phyloP scores from a whole-genome alignment of 2,113 vertebrate species.

The Pampusana beccarii region DNA sequence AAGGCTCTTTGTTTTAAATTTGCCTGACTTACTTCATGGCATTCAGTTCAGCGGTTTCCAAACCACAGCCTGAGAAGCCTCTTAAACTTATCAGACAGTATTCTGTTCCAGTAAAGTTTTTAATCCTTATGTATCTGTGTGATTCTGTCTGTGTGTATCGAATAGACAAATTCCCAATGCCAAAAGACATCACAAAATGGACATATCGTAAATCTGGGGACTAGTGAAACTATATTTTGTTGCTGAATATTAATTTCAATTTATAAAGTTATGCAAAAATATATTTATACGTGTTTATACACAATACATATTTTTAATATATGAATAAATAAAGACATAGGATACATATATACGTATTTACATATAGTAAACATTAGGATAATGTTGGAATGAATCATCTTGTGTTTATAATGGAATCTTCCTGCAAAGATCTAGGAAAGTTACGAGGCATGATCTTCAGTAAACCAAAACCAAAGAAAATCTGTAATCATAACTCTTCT shows the following conservation, averaged over 20 bases:
- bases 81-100: background rate
- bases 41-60: slow-evolving; percentile 20
- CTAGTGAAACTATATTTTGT: background rate
- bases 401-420: background rate
- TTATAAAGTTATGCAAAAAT: background rate
- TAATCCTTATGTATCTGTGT: background rate
- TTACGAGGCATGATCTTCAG: background rate
- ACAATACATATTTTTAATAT: background rate
- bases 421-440: background rate
- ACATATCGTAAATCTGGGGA: background rate
- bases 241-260: background rate
- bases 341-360: background rate
- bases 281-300: background rate
- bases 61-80: slow-evolving; percentile 5
- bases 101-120: background rate
- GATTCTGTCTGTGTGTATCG: too few relatives aligned
- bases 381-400: background rate
- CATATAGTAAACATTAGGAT: background rate
- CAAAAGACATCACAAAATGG: background rate
- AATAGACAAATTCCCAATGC: background rate
- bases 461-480: background rate
- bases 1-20: slow-evolving; percentile 18
- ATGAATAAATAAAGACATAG: background rate
- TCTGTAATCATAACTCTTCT: background rate
- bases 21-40: background rate